Conservation (phyloP, 2,888 invertebrate genomes). For the Tachina grossa region DNA sequence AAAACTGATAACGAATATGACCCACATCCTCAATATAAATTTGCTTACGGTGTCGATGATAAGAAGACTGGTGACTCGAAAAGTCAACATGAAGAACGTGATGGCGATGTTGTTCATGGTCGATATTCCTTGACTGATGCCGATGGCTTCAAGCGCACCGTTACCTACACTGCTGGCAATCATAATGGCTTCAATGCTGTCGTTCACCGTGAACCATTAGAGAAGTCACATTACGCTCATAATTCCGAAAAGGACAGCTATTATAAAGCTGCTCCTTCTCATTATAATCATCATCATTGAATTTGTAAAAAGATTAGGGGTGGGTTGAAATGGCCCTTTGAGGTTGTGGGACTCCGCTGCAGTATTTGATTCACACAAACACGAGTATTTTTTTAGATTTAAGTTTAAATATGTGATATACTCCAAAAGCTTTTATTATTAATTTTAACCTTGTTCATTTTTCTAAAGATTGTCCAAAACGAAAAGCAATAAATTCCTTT, state of each 20-base stretch:
- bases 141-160: constrained; percentile 79
- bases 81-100: constrained; percentile 80
- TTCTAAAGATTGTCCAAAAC: background rate
- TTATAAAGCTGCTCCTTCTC: constrained; percentile 39
- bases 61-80: constrained; percentile 80
- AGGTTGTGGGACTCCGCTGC: background rate
- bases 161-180: constrained; percentile 74
- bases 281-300: constrained; percentile 37
- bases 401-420: constrained; percentile 50
- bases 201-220: constrained; percentile 74
- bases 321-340: background rate
- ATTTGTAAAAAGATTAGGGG: background rate
- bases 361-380: constrained; percentile 71
- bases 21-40: constrained; percentile 80
- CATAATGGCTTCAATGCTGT: constrained; percentile 75
- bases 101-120: constrained; percentile 80
- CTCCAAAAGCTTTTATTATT: background rate
- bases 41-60: constrained; percentile 80
- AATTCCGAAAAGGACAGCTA: constrained; percentile 71
- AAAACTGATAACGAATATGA: constrained; percentile 79
- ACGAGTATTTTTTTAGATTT: background rate
- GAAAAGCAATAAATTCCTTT: background rate
- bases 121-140: constrained; percentile 81
- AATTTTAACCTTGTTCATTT: background rate
- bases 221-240: constrained; percentile 71